phyloP scores from a whole-genome alignment of 2,888 invertebrate species.

The Tachina fera region DNA sequence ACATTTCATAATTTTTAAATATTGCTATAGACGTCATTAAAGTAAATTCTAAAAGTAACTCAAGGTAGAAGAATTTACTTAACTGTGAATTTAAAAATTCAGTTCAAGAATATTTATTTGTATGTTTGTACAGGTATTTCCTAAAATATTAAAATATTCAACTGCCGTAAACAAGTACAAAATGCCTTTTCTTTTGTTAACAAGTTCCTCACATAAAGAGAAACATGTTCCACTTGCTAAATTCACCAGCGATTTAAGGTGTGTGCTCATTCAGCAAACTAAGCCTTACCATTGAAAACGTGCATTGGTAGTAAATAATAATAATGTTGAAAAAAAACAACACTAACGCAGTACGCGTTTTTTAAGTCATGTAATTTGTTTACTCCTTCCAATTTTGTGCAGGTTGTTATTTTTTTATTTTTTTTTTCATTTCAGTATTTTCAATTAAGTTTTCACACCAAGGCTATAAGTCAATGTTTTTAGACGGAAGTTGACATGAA shows the following conservation, averaged over 20 bases:
- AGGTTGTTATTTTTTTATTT: constrained; percentile 33
- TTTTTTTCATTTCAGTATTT: constrained; percentile 40
- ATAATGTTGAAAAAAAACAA: no score
- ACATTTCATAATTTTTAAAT: background rate
- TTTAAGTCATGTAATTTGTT: constrained; percentile 69
- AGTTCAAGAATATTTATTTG: background rate
- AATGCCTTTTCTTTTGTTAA: constrained; percentile 33
- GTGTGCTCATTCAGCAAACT: constrained; percentile 14
- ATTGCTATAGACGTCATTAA: background rate
- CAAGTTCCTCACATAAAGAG: background rate
- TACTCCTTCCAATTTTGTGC: constrained; percentile 58
- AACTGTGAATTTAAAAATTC: background rate
- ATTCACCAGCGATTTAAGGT: constrained; percentile 12
- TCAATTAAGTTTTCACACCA: constrained; percentile 68
- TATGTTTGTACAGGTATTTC: no score
- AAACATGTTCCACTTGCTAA: background rate
- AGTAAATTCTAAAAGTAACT: background rate
- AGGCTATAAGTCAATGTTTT: constrained; percentile 71
- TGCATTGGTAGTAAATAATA: background rate
- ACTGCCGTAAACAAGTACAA: constrained; percentile 36
- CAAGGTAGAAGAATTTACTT: constrained; percentile 3
- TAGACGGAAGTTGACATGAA: constrained; percentile 64
- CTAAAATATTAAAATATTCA: constrained; percentile 41
- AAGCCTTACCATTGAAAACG: background rate
- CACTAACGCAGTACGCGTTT: constrained; percentile 49